These are phyloP conservation scores for Drosophila sordidula DNA, from an alignment of 2,888 invertebrate species.

Conservation along the genomic window DNA sequence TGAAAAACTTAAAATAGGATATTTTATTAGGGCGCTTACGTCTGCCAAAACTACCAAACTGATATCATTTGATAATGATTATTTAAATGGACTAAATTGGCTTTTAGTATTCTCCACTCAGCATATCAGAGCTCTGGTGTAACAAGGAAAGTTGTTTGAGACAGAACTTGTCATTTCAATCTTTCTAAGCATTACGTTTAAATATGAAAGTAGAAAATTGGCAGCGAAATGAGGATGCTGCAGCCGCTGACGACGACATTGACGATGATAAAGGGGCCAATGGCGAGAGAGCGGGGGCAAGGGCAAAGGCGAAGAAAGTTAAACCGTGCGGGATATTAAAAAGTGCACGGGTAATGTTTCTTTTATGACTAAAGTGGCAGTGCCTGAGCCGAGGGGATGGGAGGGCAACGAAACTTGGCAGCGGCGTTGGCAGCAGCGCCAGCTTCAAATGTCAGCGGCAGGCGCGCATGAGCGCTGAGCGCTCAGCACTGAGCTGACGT, in stretches of 20 bases:
- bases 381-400: constrained; percentile 32
- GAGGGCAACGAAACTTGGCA: constrained; percentile 11
- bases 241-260: constrained; percentile 33
- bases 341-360: constrained; percentile 81
- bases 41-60: not conserved
- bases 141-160: too few species aligned
- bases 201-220: constrained; percentile 68
- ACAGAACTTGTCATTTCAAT: constrained; percentile 72
- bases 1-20: too few species aligned
- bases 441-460: constrained; percentile 66
- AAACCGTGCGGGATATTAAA: constrained; percentile 85
- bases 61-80: not conserved
- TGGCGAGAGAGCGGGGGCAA: not conserved
- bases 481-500: not conserved
- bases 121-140: too few species aligned
- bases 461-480: constrained; percentile 71
- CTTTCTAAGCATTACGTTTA: constrained; percentile 84
- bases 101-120: not conserved
- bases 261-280: constrained; percentile 19
- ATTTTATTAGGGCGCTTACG: too few species aligned
- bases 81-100: not conserved
- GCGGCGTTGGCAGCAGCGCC: not conserved
- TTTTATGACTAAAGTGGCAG: constrained; percentile 80
- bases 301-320: constrained; percentile 62
- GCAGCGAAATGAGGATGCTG: constrained; percentile 27